Base-by-base conservation (phyloP, 2,888 invertebrate genomes). In the Cataglyphis livida region DNA sequence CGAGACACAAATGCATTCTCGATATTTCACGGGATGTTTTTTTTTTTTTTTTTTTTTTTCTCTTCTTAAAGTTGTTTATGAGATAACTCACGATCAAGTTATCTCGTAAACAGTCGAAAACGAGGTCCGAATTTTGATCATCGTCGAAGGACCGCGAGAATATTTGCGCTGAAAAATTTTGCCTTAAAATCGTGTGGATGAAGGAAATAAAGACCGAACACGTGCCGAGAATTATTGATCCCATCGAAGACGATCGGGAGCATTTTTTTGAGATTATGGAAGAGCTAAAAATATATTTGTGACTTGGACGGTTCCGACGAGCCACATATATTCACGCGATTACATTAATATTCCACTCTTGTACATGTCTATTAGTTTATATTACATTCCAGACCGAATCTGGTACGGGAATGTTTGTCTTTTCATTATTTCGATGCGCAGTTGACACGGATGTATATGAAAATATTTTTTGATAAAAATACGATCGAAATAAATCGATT, bases 221-320 rank as follows among this genome's bases (percentile, higher is more conserved):
- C 41, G 4, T 62, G 18, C 10, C 5, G 28, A 54, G 25, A 28
- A 54, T 41, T n/a, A 28, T 66, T 35, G n/a, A 41, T 28, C n/a
- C 15, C 28, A 15, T 51, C 66, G 54, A 76, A 41, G 66, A 66
- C n/a, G n/a, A n/a, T 25, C 3, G 18, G 5, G 38, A 38, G 15
- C n/a, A 28, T 76, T 41, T 54, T 4, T 38, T 12, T n/a, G 28
- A 54, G 54, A 66, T 76, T 76, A 66, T 28, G 41, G 1, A 66
- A 21, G 28, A 6, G 28, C 28, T 76, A 66, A 66, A 76, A 76
- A 54, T 76, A 66, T 41, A 57, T 51, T 51, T 51, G 51, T 41
- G n/a, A 28, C 15, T 51, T 51, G 41, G 18, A 44, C 5, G 15
- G 32, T n/a, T 1, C 28, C n/a, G 5, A 48, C 18, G 9, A 35